Evolutionary conservation across 1,140 invertebrate genomes (phyloP), one percentile per base, ranked within the genome.

Genomic region (Drosophila biarmipes): DNA sequence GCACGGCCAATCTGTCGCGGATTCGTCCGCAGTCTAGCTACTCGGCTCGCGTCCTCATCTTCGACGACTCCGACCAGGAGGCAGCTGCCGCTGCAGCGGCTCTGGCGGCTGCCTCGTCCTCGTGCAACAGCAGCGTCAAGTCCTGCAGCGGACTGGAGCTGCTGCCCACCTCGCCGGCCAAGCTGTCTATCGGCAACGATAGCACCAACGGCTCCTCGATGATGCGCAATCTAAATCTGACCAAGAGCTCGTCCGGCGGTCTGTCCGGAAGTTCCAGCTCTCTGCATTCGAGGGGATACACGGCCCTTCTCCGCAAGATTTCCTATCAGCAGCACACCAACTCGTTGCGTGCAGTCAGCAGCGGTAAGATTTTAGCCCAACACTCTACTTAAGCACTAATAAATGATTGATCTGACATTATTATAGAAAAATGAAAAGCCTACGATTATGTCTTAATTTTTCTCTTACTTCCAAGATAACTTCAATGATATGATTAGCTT

Each of bases 321-420:
- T 92, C 91, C 38, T 90, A 92, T 59, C 91, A 92, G 55, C 91
- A 91, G 68, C 89, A 92, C 61, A 80, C 82, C 8, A 90, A 91
- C 64, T 92, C 91, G 2, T n/a, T 92, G 43, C 77, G 91, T 7
- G 75, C 90, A 15, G 82, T 67, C 7, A 77, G 76, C 53, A 91
- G 80, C 52, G 90, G 90, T 91, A 68, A 80, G 80, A 27, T 1
- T 29, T 29, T 48, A 19, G 19, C 17, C 40, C 17, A 15, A 4
- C 15, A 34, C 2, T 37, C 14, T 4, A 14, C 35, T 37, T 14
- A 37, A 37, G 4, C n/a, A 12, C 4, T 37, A 34, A 34, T 10
- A 8, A 34, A 34, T 34, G 10, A 35, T 12, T 35, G 8, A 29
- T 6, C 6, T 29, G 27, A 29, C 8, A 7, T 6, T 29, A 1